Evolutionary conservation across 2,113 vertebrate species (phyloP).

Genomic region (Eolophus roseicapilla): DNA sequence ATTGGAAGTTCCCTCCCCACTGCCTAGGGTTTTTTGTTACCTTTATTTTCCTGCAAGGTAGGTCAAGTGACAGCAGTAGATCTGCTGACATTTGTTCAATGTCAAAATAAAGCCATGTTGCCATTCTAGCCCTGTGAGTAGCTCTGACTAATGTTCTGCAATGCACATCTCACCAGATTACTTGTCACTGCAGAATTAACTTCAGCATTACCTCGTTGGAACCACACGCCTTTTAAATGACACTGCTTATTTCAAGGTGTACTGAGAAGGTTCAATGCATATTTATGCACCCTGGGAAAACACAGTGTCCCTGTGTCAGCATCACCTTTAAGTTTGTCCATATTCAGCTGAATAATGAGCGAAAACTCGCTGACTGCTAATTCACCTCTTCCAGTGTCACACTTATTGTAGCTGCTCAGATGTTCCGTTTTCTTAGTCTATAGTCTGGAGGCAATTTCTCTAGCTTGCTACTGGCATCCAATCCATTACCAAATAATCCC

Average conservation of each 20-base stretch:
- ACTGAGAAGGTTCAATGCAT: not conserved
- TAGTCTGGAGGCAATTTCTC: not conserved
- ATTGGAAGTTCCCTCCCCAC: not conserved
- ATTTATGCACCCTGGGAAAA: slow-evolving; percentile 3
- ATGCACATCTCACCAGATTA: not conserved
- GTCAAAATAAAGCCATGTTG: not conserved
- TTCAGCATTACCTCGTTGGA: not conserved
- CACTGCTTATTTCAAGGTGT: not conserved
- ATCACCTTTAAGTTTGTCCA: not conserved
- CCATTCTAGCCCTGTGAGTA: not conserved
- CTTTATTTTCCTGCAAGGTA: not conserved
- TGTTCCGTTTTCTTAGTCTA: not conserved
- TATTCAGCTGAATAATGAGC: slow-evolving; percentile 24
- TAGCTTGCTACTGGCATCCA: not conserved
- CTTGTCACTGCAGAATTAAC: slow-evolving; percentile 20
- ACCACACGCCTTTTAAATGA: not conserved
- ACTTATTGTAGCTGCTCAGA: not conserved
- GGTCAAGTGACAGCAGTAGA: not conserved
- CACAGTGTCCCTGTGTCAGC: not conserved
- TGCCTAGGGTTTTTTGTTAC: not conserved
- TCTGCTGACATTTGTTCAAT: not conserved
- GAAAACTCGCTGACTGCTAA: not conserved
- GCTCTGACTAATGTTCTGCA: slow-evolving; percentile 10
- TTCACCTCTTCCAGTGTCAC: not conserved
- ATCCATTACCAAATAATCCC: not conserved